Evolutionary conservation across 1,140 invertebrate species (phyloP), one percentile per base, ranked within the genome.

Genomic region (Papilio machaon): DNA sequence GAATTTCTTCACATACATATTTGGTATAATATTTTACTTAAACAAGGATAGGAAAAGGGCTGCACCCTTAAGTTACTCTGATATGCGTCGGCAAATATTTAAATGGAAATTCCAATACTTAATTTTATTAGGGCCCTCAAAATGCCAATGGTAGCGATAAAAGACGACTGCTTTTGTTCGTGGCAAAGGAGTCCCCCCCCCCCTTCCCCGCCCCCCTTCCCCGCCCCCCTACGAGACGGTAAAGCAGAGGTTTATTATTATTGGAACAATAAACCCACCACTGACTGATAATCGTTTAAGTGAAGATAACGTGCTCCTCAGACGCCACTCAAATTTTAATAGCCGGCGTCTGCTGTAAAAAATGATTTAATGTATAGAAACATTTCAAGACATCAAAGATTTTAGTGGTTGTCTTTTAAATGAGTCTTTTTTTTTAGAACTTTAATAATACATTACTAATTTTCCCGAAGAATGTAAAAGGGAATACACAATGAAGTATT

Each of bases 211-310:
- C 9, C 15, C 0, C 73, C 43, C n/a, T 5, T 19, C n/a, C 17
- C 54, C 54, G 7, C 7, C 54, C 2, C 15, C n/a, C 54, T 7
- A 2, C n/a, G n/a, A 17, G 17, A 7, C 73, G n/a, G 43, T 73
- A 47, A 73, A 46, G 17, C 74, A 30, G 43, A 46, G 46, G 19
- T 76, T 76, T 76, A 76, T 76, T 47, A 47, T 54, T 76, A 76
- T 76, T 76, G 74, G 74, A 76, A 52, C 74, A 76, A 76, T 76
- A 76, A 49, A 49, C n/a, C 43, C 73, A 75, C 46, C 47, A 17
- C 74, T 15, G 46, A 76, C 74, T 76, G 74, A 76, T 76, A 76
- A 76, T 49, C 73, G 73, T 47, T 49, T 46, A 47, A 76, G 73
- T 73, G 38, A 73, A 73, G 73, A 73, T 73, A 46, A 76, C 46